A percentile compares a stretch with the other conserved stretches of the same genome.
Evolutionary conservation across 2,888 invertebrate genomes (phyloP).

Genomic region (Nasonovia ribisnigri): DNA sequence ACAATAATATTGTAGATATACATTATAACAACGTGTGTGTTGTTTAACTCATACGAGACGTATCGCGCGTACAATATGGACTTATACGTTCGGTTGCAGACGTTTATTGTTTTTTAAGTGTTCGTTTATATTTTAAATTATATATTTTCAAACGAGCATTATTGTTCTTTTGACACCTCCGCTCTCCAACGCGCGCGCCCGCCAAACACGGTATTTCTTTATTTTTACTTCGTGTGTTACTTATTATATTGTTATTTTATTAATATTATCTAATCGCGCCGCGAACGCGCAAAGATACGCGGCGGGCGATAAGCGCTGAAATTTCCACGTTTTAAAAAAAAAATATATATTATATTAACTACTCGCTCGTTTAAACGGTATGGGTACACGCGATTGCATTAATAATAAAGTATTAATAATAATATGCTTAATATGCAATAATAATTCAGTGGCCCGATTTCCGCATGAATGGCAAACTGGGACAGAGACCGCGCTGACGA

Average conservation of each 20-base stretch:
- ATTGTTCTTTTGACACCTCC: neutral
- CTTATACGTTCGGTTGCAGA: slow-evolving; percentile 16
- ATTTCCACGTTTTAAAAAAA: slow-evolving; percentile 30
- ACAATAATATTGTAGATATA: neutral
- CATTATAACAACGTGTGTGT: neutral
- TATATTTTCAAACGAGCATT: slow-evolving; percentile 33
- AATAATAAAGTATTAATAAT: neutral
- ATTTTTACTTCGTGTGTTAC: neutral
- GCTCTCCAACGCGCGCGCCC: neutral
- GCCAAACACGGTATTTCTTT: neutral
- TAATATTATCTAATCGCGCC: slow-evolving; percentile 41
- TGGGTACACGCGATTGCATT: neutral
- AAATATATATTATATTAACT: neutral
- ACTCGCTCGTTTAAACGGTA: slow-evolving; percentile 18
- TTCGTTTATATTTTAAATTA: slow-evolving; percentile 56
- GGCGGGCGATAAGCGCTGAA: slow-evolving; percentile 33
- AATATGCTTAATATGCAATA: neutral
- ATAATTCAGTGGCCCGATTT: neutral
- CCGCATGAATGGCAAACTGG: neutral
- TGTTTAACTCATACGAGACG: neutral
- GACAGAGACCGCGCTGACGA: neutral
- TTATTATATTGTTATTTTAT: neutral
- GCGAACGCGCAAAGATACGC: slow-evolving; percentile 13
- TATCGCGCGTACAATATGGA: neutral
- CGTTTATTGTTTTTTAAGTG: slow-evolving; percentile 59